Evolutionary conservation across 2,888 invertebrate genomes (phyloP), one percentile per base, ranked within the genome.

Genomic region (Netelia inedita): DNA sequence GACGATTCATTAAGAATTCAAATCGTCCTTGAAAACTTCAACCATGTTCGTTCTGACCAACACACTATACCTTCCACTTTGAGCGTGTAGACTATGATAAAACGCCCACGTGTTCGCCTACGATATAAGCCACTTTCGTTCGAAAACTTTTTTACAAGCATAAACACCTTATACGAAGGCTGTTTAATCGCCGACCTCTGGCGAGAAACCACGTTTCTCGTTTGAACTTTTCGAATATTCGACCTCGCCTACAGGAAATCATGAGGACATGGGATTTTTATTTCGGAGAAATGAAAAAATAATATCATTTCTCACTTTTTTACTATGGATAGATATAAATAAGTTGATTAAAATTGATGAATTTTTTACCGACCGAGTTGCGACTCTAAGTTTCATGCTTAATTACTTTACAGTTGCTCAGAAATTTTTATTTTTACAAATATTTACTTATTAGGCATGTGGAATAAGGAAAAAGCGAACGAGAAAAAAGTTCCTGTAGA

Each of bases 1-100:
- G 71, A 74, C 88, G 87, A 87, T 88, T 91, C 89, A 91, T 91
- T 91, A 90, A 89, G 84, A 88, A 91, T 91, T 90, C 91, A 91
- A 83, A 57, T 87, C 89, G 89, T 89, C 91, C 89, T 90, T 90
- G 89, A 85, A 79, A 85, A 76, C 82, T n/a, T 65, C 73, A 85
- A 76, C 85, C 86, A 87, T 87, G 82, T 84, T 87, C 79, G 50
- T 69, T 75, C 59, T 43, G 21, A 10, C 61, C 68, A 61, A 23
- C 72, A 61, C 59, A 9, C 23, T n/a, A 53, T 72, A 55, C 85
- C 73, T 79, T 82, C 74, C 71, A 63, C 73, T 16, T 76, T 16
- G 1, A 68, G 43, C 55, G 43, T 66, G 66, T 76, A 69, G 8
- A 57, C 76, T 80, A 73, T 61, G 57, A 23, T 61, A 41, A 23